Evolutionary conservation across 2,797 vertebrate species (phyloP), one percentile per base, ranked within the genome.

Genomic region (Valencia hispanica): DNA sequence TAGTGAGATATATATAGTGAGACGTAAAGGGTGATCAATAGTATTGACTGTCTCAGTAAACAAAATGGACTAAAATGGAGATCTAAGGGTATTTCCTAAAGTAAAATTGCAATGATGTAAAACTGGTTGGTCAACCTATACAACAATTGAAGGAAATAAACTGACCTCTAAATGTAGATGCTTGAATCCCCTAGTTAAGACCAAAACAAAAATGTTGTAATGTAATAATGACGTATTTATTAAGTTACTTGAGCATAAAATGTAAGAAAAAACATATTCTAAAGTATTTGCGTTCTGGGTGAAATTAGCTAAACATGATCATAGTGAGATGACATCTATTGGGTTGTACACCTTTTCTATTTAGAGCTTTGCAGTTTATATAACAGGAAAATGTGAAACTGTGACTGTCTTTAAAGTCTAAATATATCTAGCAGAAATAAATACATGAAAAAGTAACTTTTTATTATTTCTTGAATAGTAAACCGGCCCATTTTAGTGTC

Each of bases 391-490:
- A 71, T 47, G n/a, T 55, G 27, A 25, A 73, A 47, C 59, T 75
- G 36, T 72, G 39, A 84, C 39, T 39, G 14, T 74, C 39, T 59
- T 48, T 63, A n/a, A 20, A 32, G 71, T 5, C 63, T 48, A 71
- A 51, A 57, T 57, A 5, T 25, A 47, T 53, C 30, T 51, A 8
- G 53, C 22, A 6, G 5, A 66, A 66, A 43, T 66, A 36, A 66
- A 17, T 61, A 25, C 53, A 41, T 34, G 43, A 45, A 70, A 34
- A 32, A 69, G 14, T 57, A 78, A 63, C n/a, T 55, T 39, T 50
- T 59, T 66, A 75, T 36, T 70, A 69, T 74, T 53, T 53, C 41
- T 10, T 74, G 43, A 63, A 81, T 61, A 87, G 77, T 72, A 86
- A 84, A 84, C 47, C 14, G 39, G 66, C 57, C 15, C 68, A 70